Conservation (phyloP, 2,888 invertebrate genomes). For the Ypsolopha sequella region DNA sequence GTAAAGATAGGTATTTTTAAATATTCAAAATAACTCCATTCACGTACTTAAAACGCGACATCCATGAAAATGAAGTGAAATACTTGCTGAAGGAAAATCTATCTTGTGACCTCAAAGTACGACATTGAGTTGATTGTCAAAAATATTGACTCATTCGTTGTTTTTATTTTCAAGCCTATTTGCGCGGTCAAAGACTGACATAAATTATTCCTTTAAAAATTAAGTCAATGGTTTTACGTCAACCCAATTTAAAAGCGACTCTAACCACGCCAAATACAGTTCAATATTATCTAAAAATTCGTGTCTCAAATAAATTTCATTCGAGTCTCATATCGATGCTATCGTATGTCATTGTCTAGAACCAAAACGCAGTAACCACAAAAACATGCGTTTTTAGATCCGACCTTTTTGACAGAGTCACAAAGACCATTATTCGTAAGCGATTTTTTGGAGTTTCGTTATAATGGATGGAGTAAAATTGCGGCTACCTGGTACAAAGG, state of each 20-base stretch:
- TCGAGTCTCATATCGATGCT: conserved; percentile 28
- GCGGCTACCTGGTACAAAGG: conserved; percentile 24
- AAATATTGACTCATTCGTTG: conserved; percentile 1
- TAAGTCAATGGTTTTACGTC: conserved; percentile 17
- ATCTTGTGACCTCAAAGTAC: background rate
- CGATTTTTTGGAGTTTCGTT: conserved; percentile 6
- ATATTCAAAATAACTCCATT: conserved; percentile 25
- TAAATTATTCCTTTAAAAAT: conserved; percentile 32
- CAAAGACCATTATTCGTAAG: conserved; percentile 8
- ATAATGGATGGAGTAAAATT: conserved; percentile 10
- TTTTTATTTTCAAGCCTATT: conserved; percentile 7
- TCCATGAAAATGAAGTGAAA: conserved; percentile 14
- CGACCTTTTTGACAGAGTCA: background rate
- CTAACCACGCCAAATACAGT: conserved; percentile 4
- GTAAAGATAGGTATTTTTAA: conserved; percentile 8
- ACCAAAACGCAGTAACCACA: conserved; percentile 15
- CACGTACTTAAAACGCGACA: conserved; percentile 18
- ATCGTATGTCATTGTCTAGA: conserved; percentile 13
- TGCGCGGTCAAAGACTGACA: conserved; percentile 31
- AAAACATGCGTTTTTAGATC: conserved; percentile 6
- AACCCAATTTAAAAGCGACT: conserved; percentile 12
- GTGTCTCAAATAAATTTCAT: conserved; percentile 25
- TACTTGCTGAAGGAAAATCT: background rate
- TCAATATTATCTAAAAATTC: conserved; percentile 12
- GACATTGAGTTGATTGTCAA: background rate